These are phyloP conservation scores for Beroe forskalii DNA, from an alignment of 37 sponge, comb jelly and placozoan genomes.

Conservation along the genomic window DNA sequence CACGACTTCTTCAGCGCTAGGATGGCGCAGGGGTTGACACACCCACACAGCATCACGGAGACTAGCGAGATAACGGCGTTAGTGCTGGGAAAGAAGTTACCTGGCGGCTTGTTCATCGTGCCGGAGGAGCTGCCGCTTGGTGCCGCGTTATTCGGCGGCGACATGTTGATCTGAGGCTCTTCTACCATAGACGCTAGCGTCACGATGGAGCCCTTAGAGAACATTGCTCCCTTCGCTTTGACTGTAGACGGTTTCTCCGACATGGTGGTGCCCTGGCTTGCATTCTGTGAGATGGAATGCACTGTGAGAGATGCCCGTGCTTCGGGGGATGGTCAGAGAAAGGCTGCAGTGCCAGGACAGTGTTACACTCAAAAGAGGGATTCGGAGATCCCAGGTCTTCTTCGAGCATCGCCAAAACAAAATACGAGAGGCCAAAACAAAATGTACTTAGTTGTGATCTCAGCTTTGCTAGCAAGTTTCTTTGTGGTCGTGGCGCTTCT, in stretches of 20 bases:
- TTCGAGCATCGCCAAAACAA: not conserved
- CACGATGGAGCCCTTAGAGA: not conserved
- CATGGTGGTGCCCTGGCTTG: not conserved
- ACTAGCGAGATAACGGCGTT: not conserved
- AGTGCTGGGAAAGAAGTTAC: not conserved
- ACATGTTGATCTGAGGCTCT: not conserved
- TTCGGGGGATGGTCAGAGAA: too few relatives aligned
- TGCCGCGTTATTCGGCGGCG: not conserved
- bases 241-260: not conserved
- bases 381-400: not conserved
- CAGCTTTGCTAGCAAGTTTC: too few relatives aligned
- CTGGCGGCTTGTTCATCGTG: not conserved
- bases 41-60: not conserved
- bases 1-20: conserved; percentile 30
- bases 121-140: not conserved
- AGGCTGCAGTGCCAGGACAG: not conserved
- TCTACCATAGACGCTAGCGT: not conserved
- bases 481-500: too few relatives aligned
- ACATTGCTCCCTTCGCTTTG: not conserved
- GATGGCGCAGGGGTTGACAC: conserved; percentile 1
- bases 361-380: not conserved
- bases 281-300: too few relatives aligned
- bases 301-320: not conserved
- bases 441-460: too few relatives aligned
- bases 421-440: too few relatives aligned